phyloP scores from a whole-genome alignment of 2,888 invertebrate species.

The Rotaria magnacalcarata region DNA sequence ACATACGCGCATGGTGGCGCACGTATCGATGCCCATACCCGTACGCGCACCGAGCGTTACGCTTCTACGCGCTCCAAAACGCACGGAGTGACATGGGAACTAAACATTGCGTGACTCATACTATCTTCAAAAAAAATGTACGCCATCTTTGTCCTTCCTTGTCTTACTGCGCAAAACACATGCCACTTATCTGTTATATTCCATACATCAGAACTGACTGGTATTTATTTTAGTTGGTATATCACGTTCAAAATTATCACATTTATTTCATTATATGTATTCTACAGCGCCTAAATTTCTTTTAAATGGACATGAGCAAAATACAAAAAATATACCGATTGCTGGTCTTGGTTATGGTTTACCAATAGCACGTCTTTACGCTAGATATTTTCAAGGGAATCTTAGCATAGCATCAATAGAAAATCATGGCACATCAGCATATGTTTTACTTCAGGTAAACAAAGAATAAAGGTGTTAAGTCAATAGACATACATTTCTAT shows the following conservation, averaged over 20 bases:
- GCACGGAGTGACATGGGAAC: no score
- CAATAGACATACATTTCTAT: background rate
- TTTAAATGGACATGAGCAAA: background rate
- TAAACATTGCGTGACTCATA: no score
- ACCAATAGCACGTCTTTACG: slow-evolving; percentile 89
- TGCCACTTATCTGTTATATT: no score
- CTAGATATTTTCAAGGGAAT: slow-evolving; percentile 95
- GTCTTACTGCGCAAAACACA: no score
- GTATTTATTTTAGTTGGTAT: slow-evolving; percentile 66
- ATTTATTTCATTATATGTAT: slow-evolving; percentile 98
- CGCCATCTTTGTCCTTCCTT: no score
- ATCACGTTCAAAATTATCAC: slow-evolving; percentile 69
- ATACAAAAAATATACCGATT: background rate
- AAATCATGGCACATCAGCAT: slow-evolving; percentile 91
- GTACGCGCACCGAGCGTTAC: no score
- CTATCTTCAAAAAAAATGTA: no score
- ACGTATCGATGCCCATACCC: no score
- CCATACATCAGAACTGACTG: no score
- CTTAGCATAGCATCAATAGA: slow-evolving; percentile 84
- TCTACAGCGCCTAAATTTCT: slow-evolving; percentile 71
- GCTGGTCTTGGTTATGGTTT: slow-evolving; percentile 86
- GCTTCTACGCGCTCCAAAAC: no score
- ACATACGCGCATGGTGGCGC: no score
- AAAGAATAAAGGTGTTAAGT: no score
- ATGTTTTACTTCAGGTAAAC: slow-evolving; percentile 77